Evolutionary conservation across 2,113 vertebrate species (phyloP).

Genomic region (Arothron firmamentum): DNA sequence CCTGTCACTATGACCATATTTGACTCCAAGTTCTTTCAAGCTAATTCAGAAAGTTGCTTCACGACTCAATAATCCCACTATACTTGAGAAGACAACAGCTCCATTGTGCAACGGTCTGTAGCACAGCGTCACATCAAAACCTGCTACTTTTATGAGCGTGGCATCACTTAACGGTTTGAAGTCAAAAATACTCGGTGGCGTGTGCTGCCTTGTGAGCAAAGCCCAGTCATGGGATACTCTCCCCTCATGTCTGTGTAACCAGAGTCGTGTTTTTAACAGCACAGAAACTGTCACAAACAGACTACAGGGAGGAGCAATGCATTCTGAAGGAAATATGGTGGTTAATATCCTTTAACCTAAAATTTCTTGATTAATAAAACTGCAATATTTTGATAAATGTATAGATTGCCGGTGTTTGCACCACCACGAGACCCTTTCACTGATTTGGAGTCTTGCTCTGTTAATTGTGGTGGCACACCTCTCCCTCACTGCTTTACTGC

Average conservation of each 20-base stretch:
- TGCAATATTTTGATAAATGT: neutral
- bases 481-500: slow-evolving; percentile 5
- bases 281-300: slow-evolving; percentile 9
- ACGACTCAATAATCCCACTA: slow-evolving; percentile 1
- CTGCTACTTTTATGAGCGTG: slow-evolving; percentile 25
- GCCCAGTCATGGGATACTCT: slow-evolving; percentile 54
- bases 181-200: slow-evolving; percentile 40
- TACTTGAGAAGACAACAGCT: slow-evolving; percentile 28
- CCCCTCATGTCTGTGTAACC: slow-evolving; percentile 21
- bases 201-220: slow-evolving; percentile 37
- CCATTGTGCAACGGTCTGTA: slow-evolving; percentile 33
- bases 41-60: slow-evolving; percentile 16
- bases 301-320: neutral
- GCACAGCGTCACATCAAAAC: slow-evolving; percentile 5
- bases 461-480: neutral
- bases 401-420: neutral
- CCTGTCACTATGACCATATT: slow-evolving; percentile 20
- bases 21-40: slow-evolving; percentile 20
- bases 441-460: slow-evolving; percentile 6
- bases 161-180: slow-evolving; percentile 27
- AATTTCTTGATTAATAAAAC: neutral
- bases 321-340: neutral
- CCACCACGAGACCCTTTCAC: neutral
- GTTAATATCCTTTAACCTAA: neutral
- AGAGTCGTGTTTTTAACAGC: slow-evolving; percentile 9